Evolutionary conservation across 2,113 vertebrate species (phyloP).

Genomic region (Xiphophorus couchianus): DNA sequence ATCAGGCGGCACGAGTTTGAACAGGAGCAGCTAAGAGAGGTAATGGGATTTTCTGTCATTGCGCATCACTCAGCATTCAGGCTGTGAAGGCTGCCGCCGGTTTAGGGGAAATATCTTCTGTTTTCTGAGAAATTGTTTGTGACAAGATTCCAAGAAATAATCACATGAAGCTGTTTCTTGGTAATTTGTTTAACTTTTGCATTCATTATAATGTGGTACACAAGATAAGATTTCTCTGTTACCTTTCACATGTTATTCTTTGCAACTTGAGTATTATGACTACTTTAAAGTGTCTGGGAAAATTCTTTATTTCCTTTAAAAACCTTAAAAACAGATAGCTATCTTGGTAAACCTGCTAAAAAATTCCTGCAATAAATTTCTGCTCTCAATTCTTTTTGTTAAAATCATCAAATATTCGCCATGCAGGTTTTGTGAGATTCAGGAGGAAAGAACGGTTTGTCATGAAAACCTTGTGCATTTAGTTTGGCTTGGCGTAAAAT

Average conservation of each 20-base stretch:
- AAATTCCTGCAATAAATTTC: no score
- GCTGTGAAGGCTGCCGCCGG: background rate
- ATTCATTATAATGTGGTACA: background rate
- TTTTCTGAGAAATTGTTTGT: background rate
- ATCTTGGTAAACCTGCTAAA: no score
- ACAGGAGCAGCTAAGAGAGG: conserved; percentile 98
- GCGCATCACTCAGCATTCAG: background rate
- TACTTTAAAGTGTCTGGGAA: no score
- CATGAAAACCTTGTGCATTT: no score
- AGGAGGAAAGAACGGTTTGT: background rate
- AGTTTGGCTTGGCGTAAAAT: no score
- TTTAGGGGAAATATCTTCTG: background rate
- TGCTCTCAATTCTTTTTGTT: no score
- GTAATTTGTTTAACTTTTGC: background rate
- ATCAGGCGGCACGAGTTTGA: conserved; percentile 94
- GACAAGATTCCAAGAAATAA: background rate
- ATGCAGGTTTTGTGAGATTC: no score
- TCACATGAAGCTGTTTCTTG: background rate
- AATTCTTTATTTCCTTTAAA: no score
- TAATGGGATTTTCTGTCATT: conserved; percentile 56
- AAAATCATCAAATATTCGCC: background rate
- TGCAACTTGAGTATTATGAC: background rate
- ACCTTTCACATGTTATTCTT: background rate
- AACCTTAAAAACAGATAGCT: no score
- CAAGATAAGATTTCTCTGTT: background rate